Conservation (phyloP, 1,140 invertebrate species). For the Mizuhopecten yessoensis region DNA sequence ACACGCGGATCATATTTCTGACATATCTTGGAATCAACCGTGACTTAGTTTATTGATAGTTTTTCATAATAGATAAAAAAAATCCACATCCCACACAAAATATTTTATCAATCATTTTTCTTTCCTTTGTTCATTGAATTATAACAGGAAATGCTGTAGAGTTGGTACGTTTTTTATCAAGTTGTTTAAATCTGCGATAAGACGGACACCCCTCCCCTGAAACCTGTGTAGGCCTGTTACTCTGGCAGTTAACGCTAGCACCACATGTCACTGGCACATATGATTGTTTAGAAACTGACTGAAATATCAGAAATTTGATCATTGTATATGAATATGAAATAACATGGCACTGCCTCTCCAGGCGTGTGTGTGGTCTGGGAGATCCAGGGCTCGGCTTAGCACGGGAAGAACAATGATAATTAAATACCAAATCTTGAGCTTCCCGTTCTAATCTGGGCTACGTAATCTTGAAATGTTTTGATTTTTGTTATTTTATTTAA, state of each 20-base stretch:
- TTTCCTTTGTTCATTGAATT: constrained; percentile 37
- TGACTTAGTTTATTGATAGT: background rate
- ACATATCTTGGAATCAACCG: background rate
- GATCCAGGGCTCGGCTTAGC: background rate
- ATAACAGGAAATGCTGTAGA: background rate
- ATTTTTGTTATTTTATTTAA: background rate
- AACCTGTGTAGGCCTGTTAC: constrained; percentile 15
- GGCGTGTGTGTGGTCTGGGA: constrained; percentile 10
- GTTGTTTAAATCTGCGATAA: constrained; percentile 35
- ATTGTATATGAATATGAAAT: constrained; percentile 36
- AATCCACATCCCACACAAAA: constrained; percentile 33
- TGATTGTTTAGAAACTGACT: constrained; percentile 35
- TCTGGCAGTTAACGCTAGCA: background rate
- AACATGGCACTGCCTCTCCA: background rate
- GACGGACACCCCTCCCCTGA: constrained; percentile 11
- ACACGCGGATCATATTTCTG: background rate
- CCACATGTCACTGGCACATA: constrained; percentile 32
- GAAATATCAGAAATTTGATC: constrained; percentile 39
- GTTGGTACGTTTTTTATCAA: background rate
- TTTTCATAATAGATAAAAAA: background rate
- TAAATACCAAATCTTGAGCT: background rate
- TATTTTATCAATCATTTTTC: constrained; percentile 30
- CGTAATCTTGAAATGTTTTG: background rate
- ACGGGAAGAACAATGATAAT: background rate
- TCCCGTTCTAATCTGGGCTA: background rate